Conservation (phyloP, 2,797 vertebrate species). For the Masticophis lateralis region DNA sequence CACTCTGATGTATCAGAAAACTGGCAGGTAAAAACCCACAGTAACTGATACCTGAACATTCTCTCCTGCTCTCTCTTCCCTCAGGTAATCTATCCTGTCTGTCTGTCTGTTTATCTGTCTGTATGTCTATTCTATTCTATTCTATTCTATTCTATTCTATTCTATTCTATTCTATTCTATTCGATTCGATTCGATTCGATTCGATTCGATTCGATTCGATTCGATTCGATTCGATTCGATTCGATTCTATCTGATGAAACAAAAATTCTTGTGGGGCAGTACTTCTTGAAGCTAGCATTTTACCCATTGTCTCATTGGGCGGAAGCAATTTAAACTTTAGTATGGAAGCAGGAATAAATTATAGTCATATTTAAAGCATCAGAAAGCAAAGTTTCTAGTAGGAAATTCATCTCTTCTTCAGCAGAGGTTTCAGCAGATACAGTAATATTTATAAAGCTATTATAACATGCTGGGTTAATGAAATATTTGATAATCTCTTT, state of each 20-base stretch:
- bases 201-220: too few species aligned
- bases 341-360: neutral
- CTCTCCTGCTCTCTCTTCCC: neutral
- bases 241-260: neutral
- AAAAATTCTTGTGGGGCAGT: neutral
- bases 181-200: too few species aligned
- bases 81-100: neutral
- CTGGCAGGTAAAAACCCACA: neutral
- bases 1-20: neutral
- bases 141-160: too few species aligned
- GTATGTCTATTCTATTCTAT: too few species aligned
- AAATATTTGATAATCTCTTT: neutral
- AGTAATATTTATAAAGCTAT: neutral
- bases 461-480: neutral
- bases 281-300: neutral
- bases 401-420: neutral
- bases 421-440: neutral
- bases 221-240: too few species aligned
- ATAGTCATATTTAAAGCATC: neutral
- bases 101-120: too few species aligned
- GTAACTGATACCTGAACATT: neutral
- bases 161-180: too few species aligned
- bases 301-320: neutral
- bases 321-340: neutral
- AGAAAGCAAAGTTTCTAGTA: neutral